Conservation (phyloP, 2,797 vertebrate species). For the Silurus aristotelis region DNA sequence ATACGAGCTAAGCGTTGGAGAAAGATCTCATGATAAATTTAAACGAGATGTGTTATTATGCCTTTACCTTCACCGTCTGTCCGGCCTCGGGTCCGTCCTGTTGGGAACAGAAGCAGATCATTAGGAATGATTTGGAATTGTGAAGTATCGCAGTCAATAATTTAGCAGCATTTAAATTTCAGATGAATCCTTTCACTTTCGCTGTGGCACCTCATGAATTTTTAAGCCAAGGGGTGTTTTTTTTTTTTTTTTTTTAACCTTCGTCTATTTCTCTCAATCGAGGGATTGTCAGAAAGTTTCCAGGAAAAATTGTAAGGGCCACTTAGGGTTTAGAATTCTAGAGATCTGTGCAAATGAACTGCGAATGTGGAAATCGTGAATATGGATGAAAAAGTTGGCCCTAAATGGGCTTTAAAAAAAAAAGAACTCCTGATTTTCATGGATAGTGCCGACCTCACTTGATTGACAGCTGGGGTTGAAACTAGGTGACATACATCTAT, state of each 20-base stretch:
- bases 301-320: neutral
- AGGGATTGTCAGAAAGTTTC: neutral
- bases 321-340: neutral
- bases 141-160: slow-evolving; percentile 75
- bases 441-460: neutral
- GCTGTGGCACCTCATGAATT: slow-evolving; percentile 49
- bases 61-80: slow-evolving; percentile 93
- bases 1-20: slow-evolving; percentile 71
- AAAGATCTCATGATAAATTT: slow-evolving; percentile 73
- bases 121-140: slow-evolving; percentile 70
- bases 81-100: slow-evolving; percentile 90
- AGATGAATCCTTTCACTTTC: slow-evolving; percentile 59
- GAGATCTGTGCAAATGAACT: neutral
- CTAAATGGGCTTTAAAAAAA: neutral
- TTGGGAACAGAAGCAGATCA: slow-evolving; percentile 69
- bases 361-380: neutral
- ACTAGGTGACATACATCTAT: neutral
- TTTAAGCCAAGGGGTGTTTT: slow-evolving; percentile 29
- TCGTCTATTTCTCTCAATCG: neutral
- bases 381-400: neutral
- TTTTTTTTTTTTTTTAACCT: slow-evolving; percentile 1
- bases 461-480: slow-evolving; percentile 16
- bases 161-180: slow-evolving; percentile 73
- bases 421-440: neutral
- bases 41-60: slow-evolving; percentile 73